These are phyloP conservation scores for Nipponia nippon DNA, from an alignment of 2,113 vertebrate species.

Conservation along the genomic window DNA sequence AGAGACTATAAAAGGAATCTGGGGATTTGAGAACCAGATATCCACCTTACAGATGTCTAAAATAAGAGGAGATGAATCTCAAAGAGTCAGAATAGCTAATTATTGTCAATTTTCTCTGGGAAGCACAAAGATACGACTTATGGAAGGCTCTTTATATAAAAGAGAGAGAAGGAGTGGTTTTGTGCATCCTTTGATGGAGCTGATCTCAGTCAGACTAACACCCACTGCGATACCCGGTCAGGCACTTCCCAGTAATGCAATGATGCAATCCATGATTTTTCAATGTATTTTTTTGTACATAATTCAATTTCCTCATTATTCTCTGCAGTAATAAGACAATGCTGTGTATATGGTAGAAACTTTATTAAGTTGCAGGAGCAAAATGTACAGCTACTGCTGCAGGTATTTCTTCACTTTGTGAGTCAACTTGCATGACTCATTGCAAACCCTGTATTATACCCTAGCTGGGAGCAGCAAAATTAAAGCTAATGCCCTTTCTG, in stretches of 20 bases:
- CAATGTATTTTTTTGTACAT: not conserved
- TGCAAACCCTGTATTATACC: not conserved
- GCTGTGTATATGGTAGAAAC: not conserved
- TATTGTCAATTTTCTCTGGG: not conserved
- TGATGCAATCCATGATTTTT: not conserved
- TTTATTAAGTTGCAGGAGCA: not conserved
- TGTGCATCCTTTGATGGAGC: not conserved
- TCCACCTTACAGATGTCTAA: not conserved
- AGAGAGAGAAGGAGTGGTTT: not conserved
- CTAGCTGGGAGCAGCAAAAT: not conserved
- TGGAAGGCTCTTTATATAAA: not conserved
- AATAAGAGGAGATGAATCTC: not conserved
- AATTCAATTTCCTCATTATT: not conserved
- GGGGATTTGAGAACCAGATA: not conserved
- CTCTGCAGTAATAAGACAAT: not conserved
- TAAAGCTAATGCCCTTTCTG: not conserved
- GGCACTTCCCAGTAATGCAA: not conserved
- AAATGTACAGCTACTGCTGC: not conserved
- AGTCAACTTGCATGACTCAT: not conserved
- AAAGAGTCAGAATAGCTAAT: not conserved
- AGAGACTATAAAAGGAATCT: not conserved
- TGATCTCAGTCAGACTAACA: not conserved
- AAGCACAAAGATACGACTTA: not conserved
- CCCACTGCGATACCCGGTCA: not conserved
- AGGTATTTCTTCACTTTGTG: not conserved